Evolutionary conservation across 2,797 vertebrate species (phyloP).

Genomic region (Pseudochirops corinnae): DNA sequence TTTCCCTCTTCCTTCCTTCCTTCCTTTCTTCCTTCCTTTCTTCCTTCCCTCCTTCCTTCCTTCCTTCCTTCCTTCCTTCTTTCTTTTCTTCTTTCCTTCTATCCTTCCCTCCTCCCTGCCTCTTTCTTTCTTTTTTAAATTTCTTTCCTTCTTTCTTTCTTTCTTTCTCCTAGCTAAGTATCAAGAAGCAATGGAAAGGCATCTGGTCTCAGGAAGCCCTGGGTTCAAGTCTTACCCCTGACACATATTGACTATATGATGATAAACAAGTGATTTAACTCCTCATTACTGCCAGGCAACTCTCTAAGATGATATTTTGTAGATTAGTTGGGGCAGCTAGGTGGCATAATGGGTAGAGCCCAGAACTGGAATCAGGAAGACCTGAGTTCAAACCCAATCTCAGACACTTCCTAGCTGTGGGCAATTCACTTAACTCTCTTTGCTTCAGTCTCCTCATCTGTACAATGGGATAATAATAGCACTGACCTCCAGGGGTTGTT

Average conservation of each 20-base stretch:
- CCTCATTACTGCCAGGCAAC: background rate
- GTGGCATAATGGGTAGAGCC: background rate
- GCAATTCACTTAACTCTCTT: background rate
- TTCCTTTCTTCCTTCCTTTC: no score
- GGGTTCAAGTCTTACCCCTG: background rate
- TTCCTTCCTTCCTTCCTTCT: no score
- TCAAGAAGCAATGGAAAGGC: background rate
- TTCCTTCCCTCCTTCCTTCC: no score
- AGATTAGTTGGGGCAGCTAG: background rate
- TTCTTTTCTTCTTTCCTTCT: fast-evolving
- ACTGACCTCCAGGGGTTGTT: background rate
- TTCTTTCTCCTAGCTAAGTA: background rate
- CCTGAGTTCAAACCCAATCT: background rate
- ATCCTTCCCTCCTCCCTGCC: no score
- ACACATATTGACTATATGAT: background rate
- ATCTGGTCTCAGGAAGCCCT: background rate
- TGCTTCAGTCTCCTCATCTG: background rate
- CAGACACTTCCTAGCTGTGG: background rate
- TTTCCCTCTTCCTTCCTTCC: no score
- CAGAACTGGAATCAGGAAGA: background rate
- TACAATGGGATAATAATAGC: background rate
- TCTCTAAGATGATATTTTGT: background rate
- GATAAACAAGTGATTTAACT: background rate
- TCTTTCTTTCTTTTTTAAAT: background rate
- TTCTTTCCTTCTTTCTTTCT: background rate